Conservation (phyloP, 2,888 invertebrate genomes). For the Mermis nigrescens region DNA sequence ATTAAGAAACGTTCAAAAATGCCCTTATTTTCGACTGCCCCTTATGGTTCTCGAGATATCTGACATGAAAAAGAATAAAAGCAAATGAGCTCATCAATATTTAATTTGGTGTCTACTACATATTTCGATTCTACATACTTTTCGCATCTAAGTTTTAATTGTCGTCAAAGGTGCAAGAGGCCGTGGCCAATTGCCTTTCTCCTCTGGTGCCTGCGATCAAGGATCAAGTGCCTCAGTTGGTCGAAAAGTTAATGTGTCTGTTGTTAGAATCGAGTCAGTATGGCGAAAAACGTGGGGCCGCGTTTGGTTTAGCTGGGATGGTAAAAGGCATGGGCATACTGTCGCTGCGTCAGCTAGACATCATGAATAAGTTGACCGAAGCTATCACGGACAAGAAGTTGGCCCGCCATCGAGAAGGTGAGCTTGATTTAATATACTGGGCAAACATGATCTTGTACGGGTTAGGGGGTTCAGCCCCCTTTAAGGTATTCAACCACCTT, state of each 20-base stretch:
- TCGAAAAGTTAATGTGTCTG: constrained; percentile 64
- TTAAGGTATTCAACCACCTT: too few species aligned
- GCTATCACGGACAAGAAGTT: constrained; percentile 94
- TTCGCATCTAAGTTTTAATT: too few species aligned
- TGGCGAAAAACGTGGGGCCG: constrained; percentile 80
- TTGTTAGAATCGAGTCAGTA: constrained; percentile 75
- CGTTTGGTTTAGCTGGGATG: constrained; percentile 80
- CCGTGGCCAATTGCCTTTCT: constrained; percentile 84
- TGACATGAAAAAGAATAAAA: too few species aligned
- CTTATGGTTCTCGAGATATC: too few species aligned
- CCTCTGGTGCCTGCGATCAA: constrained; percentile 77
- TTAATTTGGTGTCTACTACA: too few species aligned
- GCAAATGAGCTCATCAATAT: too few species aligned
- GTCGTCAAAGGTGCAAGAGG: constrained; percentile 61
- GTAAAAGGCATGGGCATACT: constrained; percentile 92
- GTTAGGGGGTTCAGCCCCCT: too few species aligned
- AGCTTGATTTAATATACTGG: too few species aligned
- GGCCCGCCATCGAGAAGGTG: constrained; percentile 75
- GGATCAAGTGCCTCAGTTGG: constrained; percentile 66
- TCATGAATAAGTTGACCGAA: constrained; percentile 74
- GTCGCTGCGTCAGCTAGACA: constrained; percentile 77
- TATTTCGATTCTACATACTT: too few species aligned
- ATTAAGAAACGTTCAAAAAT: not conserved
- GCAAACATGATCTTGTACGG: too few species aligned
- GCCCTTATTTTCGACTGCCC: too few species aligned